A percentile compares a stretch with the other conserved stretches of the same genome.
phyloP scores from a whole-genome alignment of 1,140 invertebrate species.

The Aphelinus certus region DNA sequence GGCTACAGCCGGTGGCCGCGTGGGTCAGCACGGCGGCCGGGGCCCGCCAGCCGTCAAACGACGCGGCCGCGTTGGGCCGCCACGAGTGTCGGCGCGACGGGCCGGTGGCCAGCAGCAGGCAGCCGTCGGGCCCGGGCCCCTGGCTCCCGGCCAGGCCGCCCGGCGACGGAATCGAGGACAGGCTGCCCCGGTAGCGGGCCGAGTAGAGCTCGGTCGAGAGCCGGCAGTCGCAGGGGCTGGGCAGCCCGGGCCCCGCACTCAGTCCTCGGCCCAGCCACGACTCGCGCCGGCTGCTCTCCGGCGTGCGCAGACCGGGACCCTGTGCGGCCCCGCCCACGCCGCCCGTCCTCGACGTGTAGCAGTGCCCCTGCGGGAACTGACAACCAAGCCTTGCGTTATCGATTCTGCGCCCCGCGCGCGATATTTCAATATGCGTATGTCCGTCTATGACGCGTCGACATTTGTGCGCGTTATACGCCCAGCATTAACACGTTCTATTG shows the following conservation, averaged over 20 bases:
- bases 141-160: slow-evolving; percentile 3
- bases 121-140: background rate
- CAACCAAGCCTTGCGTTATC: no score
- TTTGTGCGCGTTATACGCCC: no score
- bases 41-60: slow-evolving; percentile 59
- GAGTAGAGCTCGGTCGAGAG: slow-evolving; percentile 57
- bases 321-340: background rate
- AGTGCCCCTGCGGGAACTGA: slow-evolving; percentile 24
- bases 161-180: slow-evolving; percentile 62
- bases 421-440: no score
- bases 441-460: no score
- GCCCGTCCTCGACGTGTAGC: slow-evolving; percentile 7
- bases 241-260: slow-evolving; percentile 49
- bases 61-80: slow-evolving; percentile 56
- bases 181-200: slow-evolving; percentile 59
- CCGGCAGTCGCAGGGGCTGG: slow-evolving; percentile 62
- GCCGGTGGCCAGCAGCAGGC: slow-evolving; percentile 56
- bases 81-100: slow-evolving; percentile 61
- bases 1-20: slow-evolving; percentile 42
- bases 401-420: no score
- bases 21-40: slow-evolving; percentile 45
- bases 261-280: slow-evolving; percentile 55
- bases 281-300: slow-evolving; percentile 57
- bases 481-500: no score
- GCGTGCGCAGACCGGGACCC: slow-evolving; percentile 53